phyloP scores from a whole-genome alignment of 2,797 vertebrate species.

The Astyanax mexicanus region DNA sequence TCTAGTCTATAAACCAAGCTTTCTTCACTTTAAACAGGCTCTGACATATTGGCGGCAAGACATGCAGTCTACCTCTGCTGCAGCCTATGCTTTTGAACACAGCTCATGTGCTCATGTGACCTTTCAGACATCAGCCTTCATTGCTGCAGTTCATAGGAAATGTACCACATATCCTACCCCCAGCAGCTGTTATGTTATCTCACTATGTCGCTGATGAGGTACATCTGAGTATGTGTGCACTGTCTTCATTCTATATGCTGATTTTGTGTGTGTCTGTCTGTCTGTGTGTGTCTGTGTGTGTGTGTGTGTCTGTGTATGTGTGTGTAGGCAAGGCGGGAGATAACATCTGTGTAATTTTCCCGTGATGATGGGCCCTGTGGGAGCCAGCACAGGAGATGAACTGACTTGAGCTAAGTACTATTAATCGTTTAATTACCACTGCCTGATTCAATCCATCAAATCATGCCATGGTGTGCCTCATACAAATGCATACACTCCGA shows the following conservation, averaged over 20 bases:
- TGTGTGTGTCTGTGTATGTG: slow-evolving; percentile 36
- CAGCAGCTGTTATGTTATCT: slow-evolving; percentile 40
- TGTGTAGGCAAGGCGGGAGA: slow-evolving; percentile 45
- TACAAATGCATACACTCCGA: slow-evolving; percentile 58
- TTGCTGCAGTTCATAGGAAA: slow-evolving; percentile 20
- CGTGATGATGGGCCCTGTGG: slow-evolving; percentile 57
- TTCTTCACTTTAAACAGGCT: too few species aligned
- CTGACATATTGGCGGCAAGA: too few species aligned
- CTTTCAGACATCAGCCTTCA: neutral
- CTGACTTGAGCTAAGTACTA: slow-evolving; percentile 62
- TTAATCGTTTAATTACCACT: slow-evolving; percentile 64
- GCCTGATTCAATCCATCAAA: slow-evolving; percentile 63
- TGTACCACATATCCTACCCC: slow-evolving; percentile 1
- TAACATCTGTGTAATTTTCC: slow-evolving; percentile 61
- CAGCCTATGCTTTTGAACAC: too few species aligned
- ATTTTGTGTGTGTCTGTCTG: too few species aligned
- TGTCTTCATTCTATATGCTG: slow-evolving; percentile 30
- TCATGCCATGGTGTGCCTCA: slow-evolving; percentile 49
- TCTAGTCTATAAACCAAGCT: too few species aligned
- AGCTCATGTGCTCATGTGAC: neutral
- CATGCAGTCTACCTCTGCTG: too few species aligned
- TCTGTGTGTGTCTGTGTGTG: slow-evolving; percentile 3
- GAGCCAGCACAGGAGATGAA: slow-evolving; percentile 58
- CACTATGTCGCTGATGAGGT: slow-evolving; percentile 13
- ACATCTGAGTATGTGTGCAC: slow-evolving; percentile 2